Evolutionary conservation across 2,797 vertebrate genomes (phyloP), one percentile per base, ranked within the genome.

Genomic region (Chaetodon trifasciatus): DNA sequence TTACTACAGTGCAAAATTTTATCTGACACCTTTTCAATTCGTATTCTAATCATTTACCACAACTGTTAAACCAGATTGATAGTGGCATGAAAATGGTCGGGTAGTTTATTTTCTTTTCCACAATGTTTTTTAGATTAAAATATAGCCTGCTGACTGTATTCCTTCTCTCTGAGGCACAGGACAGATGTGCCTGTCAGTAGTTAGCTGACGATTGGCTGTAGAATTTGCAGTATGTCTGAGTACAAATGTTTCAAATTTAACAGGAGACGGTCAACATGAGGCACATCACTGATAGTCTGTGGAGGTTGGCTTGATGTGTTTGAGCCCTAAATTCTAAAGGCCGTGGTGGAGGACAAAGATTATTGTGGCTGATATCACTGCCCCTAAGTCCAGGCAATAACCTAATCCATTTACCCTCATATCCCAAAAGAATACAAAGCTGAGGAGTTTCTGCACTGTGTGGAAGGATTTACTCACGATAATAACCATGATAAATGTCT

Each of bases 401-500:
- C 86, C 85, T 85, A 85, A 91, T 88, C 91, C 86, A 88, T 91
- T 90, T 90, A 90, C 74, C 12, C 75, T 79, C 73, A 70, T 37
- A 64, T 91, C 89, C 90, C 87, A 82, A 90, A 92, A 91, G 90
- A 86, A 88, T 74, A 92, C 85, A 91, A 88, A 84, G 86, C 88
- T 68, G 86, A 70, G 63, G 77, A 79, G 70, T 69, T 84, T 88
- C 74, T 80, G 81, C 57, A 52, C 74, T 4, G 65, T 53, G 76
- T 73, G 81, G 83, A 89, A 88, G 86, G 89, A 92, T 89, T 93
- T 93, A 94, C 82, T 50, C 86, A 86, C 86, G 84, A 76, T 91
- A 92, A 92, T 92, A 93, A 92, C 89, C 68, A 74, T 91, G 91
- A 94, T 91, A 88, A 92, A 93, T 90, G 91, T 88, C 62, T 91